Evolutionary conservation across 1,140 invertebrate species (phyloP), one percentile per base, ranked within the genome.

Genomic region (Sminthurides bifidus): DNA sequence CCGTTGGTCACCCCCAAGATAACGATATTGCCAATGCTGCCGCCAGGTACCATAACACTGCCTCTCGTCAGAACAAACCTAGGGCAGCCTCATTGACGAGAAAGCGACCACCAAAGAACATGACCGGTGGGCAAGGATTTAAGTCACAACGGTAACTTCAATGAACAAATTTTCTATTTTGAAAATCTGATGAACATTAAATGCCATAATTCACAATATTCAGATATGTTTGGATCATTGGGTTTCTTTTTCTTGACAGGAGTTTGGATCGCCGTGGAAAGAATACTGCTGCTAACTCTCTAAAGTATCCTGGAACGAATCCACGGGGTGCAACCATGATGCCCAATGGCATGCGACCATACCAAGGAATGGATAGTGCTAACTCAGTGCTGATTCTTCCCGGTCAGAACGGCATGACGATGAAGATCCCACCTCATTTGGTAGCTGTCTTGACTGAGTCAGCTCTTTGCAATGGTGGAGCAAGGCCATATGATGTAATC

Each of bases 371-470:
- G 41, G 52, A 52, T 30, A 60, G 50, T 24, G 44, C 40, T 41
- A 52, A 50, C n/a, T 59, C 54, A 30, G 61, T 61, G 59, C 23
- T 64, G 35, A 56, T 64, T 33, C 52, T 64, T 15, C 59, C 58
- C 14, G 56, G 60, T 51, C 58, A 58, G n/a, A 64, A 60, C 40
- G 63, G 63, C 40, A 65, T 65, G 62, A 60, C 59, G 17, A 61
- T 61, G 59, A 65, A 65, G 48, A 65, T 65, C 43, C 63, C 63
- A 17, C 63, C 63, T 26, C 63, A 65, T 54, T 48, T 65, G 19
- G 57, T 65, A 8, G 63, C 63, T n/a, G 63, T 65, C 6, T 35
- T 65, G 10, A 58, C 63, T 4, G 63, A 65, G 48, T 61, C 59
- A 15, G 63, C 63, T 15, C 35, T 59, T 26, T 58, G 52, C 37